phyloP scores from a whole-genome alignment of 2,113 vertebrate species.

The Platichthys stellatus region DNA sequence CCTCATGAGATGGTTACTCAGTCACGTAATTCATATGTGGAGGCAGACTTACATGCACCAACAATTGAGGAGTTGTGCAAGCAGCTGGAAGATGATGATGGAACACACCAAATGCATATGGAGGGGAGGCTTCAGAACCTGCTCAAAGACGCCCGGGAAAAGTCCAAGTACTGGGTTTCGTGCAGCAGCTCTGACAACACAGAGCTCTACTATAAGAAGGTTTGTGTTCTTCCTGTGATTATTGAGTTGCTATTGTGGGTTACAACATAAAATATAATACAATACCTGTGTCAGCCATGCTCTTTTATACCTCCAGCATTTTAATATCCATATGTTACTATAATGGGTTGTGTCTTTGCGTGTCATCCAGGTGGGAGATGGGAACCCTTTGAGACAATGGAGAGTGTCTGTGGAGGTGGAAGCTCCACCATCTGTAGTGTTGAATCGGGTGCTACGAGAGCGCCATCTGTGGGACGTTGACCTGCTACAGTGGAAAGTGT shows the following conservation, averaged over 20 bases:
- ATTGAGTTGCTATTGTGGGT: neutral
- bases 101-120: conserved; percentile 86
- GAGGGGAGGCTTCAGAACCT: conserved; percentile 89
- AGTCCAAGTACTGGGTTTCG: conserved; percentile 93
- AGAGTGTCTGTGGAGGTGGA: conserved; percentile 94
- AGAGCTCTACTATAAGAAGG: conserved; percentile 96
- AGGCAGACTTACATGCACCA: conserved; percentile 89
- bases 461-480: conserved; percentile 98
- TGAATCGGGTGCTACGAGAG: conserved; percentile 94
- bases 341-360: conserved; percentile 12
- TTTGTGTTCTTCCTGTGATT: conserved; percentile 45
- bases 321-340: neutral
- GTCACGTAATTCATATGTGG: conserved; percentile 91
- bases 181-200: conserved; percentile 90
- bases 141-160: conserved; percentile 93
- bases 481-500: conserved; percentile 96
- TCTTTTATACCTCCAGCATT: neutral
- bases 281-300: neutral
- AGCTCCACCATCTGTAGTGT: conserved; percentile 92
- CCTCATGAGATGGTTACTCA: conserved; percentile 94
- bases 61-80: conserved; percentile 90
- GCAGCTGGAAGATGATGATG: conserved; percentile 88
- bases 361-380: conserved; percentile 88
- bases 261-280: neutral
- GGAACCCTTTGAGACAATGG: conserved; percentile 92